These are phyloP conservation scores for Prolemur simus DNA, from an alignment of 2,113 vertebrate genomes.

Conservation along the genomic window DNA sequence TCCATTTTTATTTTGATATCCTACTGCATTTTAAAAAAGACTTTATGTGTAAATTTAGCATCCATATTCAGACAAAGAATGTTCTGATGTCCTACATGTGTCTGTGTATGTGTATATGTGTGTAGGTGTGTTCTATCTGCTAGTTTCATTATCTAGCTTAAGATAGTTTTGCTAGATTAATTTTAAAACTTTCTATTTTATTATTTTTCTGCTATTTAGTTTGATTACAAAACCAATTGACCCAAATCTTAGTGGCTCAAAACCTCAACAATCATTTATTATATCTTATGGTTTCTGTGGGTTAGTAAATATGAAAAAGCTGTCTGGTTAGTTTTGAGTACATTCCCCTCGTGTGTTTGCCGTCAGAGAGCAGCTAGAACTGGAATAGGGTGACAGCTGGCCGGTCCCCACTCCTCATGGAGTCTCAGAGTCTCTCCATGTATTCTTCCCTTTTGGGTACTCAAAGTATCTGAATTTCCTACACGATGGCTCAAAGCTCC, in stretches of 20 bases:
- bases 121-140: neutral
- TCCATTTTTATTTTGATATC: neutral
- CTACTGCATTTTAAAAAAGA: neutral
- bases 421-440: neutral
- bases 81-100: neutral
- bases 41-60: neutral
- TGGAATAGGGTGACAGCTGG: rapidly evolving
- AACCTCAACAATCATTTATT: neutral
- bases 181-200: neutral
- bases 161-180: neutral
- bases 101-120: neutral
- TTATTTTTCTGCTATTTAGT: neutral
- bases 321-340: neutral
- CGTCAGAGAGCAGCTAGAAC: neutral
- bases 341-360: too few relatives aligned
- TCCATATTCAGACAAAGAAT: neutral
- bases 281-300: neutral
- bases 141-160: neutral
- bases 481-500: neutral
- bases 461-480: neutral
- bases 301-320: neutral
- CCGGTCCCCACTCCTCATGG: neutral
- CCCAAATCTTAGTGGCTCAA: neutral
- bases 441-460: too few relatives aligned
- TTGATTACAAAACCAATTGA: neutral